Evolutionary conservation across 2,888 invertebrate genomes (phyloP), one percentile per base, ranked within the genome.

Genomic region (Ectemnius cavifrons): DNA sequence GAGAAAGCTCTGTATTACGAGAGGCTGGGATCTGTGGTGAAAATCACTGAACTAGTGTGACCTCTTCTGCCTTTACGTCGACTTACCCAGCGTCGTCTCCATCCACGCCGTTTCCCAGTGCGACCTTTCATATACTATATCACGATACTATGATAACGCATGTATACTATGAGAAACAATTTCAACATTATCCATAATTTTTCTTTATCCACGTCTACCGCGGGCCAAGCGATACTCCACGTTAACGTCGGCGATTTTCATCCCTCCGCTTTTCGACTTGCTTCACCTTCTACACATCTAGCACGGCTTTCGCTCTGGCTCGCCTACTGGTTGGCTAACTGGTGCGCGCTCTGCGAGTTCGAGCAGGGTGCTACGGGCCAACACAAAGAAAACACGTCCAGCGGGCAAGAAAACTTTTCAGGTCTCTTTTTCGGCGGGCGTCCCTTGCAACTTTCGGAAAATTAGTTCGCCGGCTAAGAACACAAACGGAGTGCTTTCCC

Each of bases 101-200:
- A 56, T 68, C 76, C 59, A 60, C 73, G 75, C 69, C 75, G 64
- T 71, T 71, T 78, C 71, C 67, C 79, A 71, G 67, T 68, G 69
- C 75, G 75, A 80, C 75, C 61, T 71, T 76, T 80, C 67, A 81
- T 83, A 83, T 81, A 82, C 79, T 79, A 83, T 83, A 83, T 82
- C 77, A 77, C 73, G 83, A 81, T 79, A 79, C 66, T 81, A 83
- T 79, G 83, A 75, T 79, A 82, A 83, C 79, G 76, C 69, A 81
- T 83, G 37, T 37, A 83, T 83, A 83, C 81, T 83, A 83, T 83
- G 83, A 83, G 76, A 81, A 83, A 81, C 73, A 81, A 81, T 83
- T 73, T 83, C 75, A 83, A 83, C 83, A 83, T 83, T 78, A 83
- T 83, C 73, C 77, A 83, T 82, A 77, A 79, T 79, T 81, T 46